phyloP scores from a whole-genome alignment of 1,140 invertebrate genomes.

The Procambarus clarkii region DNA sequence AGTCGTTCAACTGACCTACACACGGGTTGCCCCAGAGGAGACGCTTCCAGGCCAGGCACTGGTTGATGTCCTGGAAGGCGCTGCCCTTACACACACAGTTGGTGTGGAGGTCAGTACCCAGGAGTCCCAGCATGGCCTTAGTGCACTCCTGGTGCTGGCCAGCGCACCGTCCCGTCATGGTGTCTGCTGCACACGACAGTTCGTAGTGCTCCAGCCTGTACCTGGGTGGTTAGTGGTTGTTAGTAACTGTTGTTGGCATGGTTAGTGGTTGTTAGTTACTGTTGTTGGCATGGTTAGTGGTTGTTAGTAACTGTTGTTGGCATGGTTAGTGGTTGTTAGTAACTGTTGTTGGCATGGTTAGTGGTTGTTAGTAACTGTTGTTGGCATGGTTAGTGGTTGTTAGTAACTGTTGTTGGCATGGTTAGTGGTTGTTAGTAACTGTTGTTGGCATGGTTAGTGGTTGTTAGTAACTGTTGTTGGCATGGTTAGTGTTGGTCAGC shows the following conservation, averaged over 20 bases:
- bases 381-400: too few species aligned
- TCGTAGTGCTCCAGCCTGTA: slow-evolving; percentile 89
- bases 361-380: too few species aligned
- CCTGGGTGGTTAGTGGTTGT: slow-evolving; percentile 73
- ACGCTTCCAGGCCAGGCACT: slow-evolving; percentile 91
- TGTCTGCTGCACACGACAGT: slow-evolving; percentile 91
- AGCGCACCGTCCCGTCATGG: slow-evolving; percentile 90
- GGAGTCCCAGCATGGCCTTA: slow-evolving; percentile 87
- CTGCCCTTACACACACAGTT: slow-evolving; percentile 87
- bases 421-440: neutral
- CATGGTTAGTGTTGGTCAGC: too few species aligned
- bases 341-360: neutral
- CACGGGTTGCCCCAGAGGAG: slow-evolving; percentile 94
- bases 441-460: neutral
- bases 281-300: neutral
- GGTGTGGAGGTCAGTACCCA: slow-evolving; percentile 89
- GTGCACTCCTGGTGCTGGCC: slow-evolving; percentile 87
- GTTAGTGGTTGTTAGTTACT: neutral
- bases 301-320: neutral
- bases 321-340: neutral
- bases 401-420: neutral
- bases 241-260: neutral
- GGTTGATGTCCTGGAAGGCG: slow-evolving; percentile 87
- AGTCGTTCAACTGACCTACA: slow-evolving; percentile 83
- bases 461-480: neutral